Conservation (phyloP, 1,140 invertebrate species). For the Leptestheria dahalacensis region DNA sequence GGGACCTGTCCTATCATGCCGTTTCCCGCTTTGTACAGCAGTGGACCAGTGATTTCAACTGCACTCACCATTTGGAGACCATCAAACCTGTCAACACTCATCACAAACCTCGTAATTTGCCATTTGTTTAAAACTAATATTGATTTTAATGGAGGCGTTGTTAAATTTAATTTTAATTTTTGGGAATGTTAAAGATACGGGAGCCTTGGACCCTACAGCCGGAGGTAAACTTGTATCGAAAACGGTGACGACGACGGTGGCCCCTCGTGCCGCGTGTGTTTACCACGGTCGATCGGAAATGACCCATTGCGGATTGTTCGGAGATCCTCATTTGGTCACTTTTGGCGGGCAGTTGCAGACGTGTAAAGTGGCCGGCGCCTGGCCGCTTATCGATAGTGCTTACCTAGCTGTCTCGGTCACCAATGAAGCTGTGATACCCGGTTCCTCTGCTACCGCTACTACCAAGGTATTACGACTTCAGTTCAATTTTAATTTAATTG, state of each 20-base stretch:
- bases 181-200: too few relatives aligned
- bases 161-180: too few relatives aligned
- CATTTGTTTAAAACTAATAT: too few relatives aligned
- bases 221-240: too few relatives aligned
- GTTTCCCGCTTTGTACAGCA: constrained; percentile 22
- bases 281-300: constrained; percentile 23
- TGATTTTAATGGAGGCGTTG: too few relatives aligned
- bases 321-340: constrained; percentile 44
- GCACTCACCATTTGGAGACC: too few relatives aligned
- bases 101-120: too few relatives aligned
- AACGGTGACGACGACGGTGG: too few relatives aligned
- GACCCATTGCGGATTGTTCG: constrained; percentile 39
- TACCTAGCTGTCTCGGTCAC: constrained; percentile 43
- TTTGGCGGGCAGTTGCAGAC: constrained; percentile 39
- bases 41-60: constrained; percentile 27
- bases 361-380: constrained; percentile 39
- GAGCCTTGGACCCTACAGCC: too few relatives aligned
- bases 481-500: too few relatives aligned
- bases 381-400: constrained; percentile 44
- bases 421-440: constrained; percentile 33
- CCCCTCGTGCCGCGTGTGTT: constrained; percentile 15
- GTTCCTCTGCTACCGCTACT: constrained; percentile 34
- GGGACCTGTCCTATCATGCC: constrained; percentile 30
- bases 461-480: constrained; percentile 42
- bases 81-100: too few relatives aligned